Base-by-base conservation (phyloP, 2,113 vertebrate species). In the Catharus bicknelli region DNA sequence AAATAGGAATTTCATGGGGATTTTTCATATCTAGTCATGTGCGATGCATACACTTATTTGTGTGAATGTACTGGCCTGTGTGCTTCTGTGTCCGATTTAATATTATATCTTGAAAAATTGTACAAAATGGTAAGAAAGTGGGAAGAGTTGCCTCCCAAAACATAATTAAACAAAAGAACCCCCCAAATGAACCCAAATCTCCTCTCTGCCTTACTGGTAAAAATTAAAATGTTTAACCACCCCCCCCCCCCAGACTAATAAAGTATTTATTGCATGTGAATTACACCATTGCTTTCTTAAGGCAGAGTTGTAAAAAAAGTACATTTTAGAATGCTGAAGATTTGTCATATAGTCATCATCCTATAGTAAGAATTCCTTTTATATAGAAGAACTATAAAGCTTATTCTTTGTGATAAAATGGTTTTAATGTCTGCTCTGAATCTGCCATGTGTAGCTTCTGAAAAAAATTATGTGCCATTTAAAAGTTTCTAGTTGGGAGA, bases 401-500 rank as follows among this genome's bases (percentile, higher is more conserved):
- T 75, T 54, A 1, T 36, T 62, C 74, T 85, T 57, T 55, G 11
- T 76, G 36, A 53, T 79, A 53, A 79, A 59, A 43, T 75, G 9
- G 45, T 55, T 38, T 94, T 76, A 51, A 40, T 76, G 48, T 76
- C 45, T 76, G 10, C 36, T 90, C 70, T 64, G 54, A 90, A 50
- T 83, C 50, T 83, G 34, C 55, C 66, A 21, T 38, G 48, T 66
- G 15, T 82, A 82, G 53, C 57, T 91, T 79, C 48, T 72, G 61
- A 29, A 75, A 90, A 80, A 85, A 79, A 40, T 16, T 14, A 34
- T 11, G 29, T 40, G 22, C 22, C 13, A 53, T 53, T 76, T 90
- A 80, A 79, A 91, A 80, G 54, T 73, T 34, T 86, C 54, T 77
- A 77, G 34, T 83, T 83, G 79, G 47, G 83, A 80, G 54, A 53